Conservation (phyloP, 2,113 vertebrate species). For the Engraulis encrasicolus region DNA sequence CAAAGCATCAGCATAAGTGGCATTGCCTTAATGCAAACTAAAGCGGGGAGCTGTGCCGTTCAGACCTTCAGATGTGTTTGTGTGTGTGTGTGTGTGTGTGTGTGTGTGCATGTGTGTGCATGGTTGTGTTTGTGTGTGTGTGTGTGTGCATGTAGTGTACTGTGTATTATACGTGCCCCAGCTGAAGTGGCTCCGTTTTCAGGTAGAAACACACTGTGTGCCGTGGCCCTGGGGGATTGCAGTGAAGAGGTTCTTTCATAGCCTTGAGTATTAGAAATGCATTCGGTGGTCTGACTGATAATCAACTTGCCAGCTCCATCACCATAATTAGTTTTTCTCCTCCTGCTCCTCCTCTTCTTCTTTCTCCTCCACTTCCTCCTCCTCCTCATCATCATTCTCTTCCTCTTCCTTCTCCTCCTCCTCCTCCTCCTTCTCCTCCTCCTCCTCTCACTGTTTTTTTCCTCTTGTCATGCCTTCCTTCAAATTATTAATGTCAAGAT, state of each 20-base stretch:
- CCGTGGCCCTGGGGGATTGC: neutral
- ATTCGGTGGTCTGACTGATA: neutral
- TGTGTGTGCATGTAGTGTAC: too few species aligned
- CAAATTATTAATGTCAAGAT: neutral
- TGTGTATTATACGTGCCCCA: too few species aligned
- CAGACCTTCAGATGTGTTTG: neutral
- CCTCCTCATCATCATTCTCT: too few species aligned
- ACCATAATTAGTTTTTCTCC: slow-evolving; percentile 2
- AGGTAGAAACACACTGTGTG: neutral
- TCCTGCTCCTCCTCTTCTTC: too few species aligned
- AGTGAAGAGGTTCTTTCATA: neutral
- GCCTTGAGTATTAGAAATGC: neutral
- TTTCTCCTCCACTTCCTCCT: too few species aligned
- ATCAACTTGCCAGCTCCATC: slow-evolving; percentile 10
- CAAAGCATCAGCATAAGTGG: slow-evolving; percentile 55
- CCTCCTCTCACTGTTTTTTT: too few species aligned
- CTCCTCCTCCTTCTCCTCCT: too few species aligned
- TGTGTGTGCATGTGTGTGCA: too few species aligned
- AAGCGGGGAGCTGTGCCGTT: slow-evolving; percentile 31
- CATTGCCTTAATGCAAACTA: slow-evolving; percentile 56
- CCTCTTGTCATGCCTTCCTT: too few species aligned
- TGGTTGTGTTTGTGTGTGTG: too few species aligned
- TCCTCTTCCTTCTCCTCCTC: too few species aligned
- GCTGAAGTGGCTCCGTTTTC: neutral
- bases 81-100: too few species aligned